These are phyloP conservation scores for Gymnopithys bicolor DNA, from an alignment of 2,797 vertebrate genomes.

Conservation along the genomic window DNA sequence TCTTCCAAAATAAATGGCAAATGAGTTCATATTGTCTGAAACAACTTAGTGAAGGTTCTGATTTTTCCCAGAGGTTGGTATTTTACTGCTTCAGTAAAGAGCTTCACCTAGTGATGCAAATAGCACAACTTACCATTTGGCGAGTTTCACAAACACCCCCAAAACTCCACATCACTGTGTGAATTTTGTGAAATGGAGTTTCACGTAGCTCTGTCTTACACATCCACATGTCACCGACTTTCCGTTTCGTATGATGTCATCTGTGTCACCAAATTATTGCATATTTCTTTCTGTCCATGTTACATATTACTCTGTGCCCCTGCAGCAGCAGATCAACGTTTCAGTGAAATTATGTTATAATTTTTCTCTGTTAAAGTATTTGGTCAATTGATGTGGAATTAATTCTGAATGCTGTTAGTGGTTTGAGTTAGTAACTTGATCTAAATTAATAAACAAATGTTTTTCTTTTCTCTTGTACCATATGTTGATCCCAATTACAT, in stretches of 20 bases:
- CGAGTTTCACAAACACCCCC: slow-evolving; percentile 73
- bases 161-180: slow-evolving; percentile 60
- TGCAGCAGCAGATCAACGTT: slow-evolving; percentile 15
- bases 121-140: slow-evolving; percentile 63
- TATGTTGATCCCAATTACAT: slow-evolving; percentile 73
- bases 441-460: slow-evolving; percentile 79
- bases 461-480: slow-evolving; percentile 73
- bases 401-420: slow-evolving; percentile 61
- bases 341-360: slow-evolving; percentile 16
- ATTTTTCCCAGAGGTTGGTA: slow-evolving; percentile 66
- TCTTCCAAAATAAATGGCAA: slow-evolving; percentile 68
- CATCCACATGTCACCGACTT: slow-evolving; percentile 44
- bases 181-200: slow-evolving; percentile 59
- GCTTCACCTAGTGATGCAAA: slow-evolving; percentile 72
- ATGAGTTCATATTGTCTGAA: slow-evolving; percentile 57
- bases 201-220: slow-evolving; percentile 46
- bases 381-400: slow-evolving; percentile 66
- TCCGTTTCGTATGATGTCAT: slow-evolving; percentile 54
- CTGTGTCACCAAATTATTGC: slow-evolving; percentile 24
- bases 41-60: slow-evolving; percentile 65
- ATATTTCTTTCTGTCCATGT: neutral
- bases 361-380: slow-evolving; percentile 60
- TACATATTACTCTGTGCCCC: neutral
- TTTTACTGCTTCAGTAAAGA: slow-evolving; percentile 54
- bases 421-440: slow-evolving; percentile 72